phyloP scores from a whole-genome alignment of 2,113 vertebrate genomes.

The Alaudala cheleensis region DNA sequence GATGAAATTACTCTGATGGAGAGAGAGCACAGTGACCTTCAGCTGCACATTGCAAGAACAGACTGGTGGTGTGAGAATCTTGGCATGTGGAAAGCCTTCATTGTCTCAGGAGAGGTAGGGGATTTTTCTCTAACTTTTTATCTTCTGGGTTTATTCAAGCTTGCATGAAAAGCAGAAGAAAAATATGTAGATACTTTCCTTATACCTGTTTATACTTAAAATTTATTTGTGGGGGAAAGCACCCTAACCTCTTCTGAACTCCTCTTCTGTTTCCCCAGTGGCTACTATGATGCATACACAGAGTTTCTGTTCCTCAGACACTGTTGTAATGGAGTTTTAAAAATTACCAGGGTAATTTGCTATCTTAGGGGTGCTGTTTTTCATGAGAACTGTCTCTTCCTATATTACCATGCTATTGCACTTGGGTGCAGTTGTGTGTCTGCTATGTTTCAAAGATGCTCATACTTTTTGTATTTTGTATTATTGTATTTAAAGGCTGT shows the following conservation, averaged over 20 bases:
- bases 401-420: background rate
- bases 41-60: conserved; percentile 91
- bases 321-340: background rate
- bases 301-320: background rate
- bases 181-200: background rate
- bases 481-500: background rate
- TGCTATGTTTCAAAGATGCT: background rate
- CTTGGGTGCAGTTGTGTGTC: background rate
- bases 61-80: conserved; percentile 99
- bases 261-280: background rate
- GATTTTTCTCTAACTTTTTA: background rate
- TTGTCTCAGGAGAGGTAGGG: conserved; percentile 86
- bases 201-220: background rate
- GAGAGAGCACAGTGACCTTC: conserved; percentile 90
- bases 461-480: background rate
- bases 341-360: background rate
- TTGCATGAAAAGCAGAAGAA: background rate
- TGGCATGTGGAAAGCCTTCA: conserved; percentile 90
- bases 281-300: background rate
- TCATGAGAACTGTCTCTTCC: background rate
- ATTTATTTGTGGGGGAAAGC: background rate
- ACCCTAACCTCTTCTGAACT: background rate
- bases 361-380: background rate
- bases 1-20: conserved; percentile 95
- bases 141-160: background rate